Evolutionary conservation across 2,113 vertebrate species (phyloP).

Genomic region (Nicator chloris): DNA sequence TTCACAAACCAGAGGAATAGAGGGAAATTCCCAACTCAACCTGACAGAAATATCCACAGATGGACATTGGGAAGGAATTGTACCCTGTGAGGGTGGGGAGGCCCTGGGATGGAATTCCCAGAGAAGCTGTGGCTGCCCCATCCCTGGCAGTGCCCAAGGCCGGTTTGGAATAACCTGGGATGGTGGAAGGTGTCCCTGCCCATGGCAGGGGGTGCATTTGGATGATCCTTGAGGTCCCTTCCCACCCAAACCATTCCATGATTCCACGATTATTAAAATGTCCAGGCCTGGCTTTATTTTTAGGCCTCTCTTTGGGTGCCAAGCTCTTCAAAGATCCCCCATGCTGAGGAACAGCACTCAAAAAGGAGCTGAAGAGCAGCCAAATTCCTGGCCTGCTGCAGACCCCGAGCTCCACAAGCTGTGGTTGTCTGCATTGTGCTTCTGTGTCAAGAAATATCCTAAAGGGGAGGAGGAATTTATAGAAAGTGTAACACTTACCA

Average conservation of each 20-base stretch:
- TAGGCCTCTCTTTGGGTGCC: background rate
- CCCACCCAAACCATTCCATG: background rate
- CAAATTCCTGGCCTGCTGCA: constrained; percentile 27
- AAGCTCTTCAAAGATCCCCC: background rate
- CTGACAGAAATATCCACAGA: too few relatives aligned
- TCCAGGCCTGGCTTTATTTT: constrained; percentile 2
- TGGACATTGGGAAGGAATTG: background rate
- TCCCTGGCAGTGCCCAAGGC: background rate
- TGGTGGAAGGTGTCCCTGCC: background rate
- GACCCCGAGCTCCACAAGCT: background rate
- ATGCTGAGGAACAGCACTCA: background rate
- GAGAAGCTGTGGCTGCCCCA: background rate
- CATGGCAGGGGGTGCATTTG: background rate
- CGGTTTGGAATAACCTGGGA: background rate
- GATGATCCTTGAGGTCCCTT: background rate
- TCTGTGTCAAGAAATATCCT: background rate
- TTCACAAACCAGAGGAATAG: accelerated
- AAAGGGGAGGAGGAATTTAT: background rate
- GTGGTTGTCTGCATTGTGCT: background rate
- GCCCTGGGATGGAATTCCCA: background rate
- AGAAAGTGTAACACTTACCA: background rate
- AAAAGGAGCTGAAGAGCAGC: background rate
- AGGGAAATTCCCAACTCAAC: background rate
- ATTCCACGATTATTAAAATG: background rate
- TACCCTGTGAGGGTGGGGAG: background rate